A percentile compares a stretch with the other conserved stretches of the same genome.
Conservation (phyloP, 2,888 invertebrate genomes). For the Melanostoma scalare region DNA sequence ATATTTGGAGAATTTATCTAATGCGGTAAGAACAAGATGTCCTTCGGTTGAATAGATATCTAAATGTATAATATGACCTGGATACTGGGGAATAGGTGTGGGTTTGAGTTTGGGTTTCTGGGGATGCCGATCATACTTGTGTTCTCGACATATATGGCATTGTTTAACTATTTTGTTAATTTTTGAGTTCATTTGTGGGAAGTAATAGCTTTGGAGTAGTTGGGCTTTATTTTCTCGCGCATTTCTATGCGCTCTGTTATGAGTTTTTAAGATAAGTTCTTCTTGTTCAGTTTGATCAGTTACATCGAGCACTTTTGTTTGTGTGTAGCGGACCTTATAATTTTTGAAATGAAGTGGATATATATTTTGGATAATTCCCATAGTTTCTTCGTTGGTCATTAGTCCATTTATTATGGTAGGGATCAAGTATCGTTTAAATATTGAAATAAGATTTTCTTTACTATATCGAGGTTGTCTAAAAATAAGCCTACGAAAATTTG, state of each 20-base stretch:
- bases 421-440: constrained; percentile 8
- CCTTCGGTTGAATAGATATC: constrained; percentile 25
- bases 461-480: no score
- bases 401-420: constrained; percentile 31
- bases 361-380: constrained; percentile 47
- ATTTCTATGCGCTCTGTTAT: no score
- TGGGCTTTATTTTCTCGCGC: constrained; percentile 3
- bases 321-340: constrained; percentile 36
- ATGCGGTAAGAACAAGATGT: constrained; percentile 19
- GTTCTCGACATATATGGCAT: constrained; percentile 35
- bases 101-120: no score
- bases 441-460: neutral
- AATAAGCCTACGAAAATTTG: no score
- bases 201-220: constrained; percentile 45
- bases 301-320: constrained; percentile 28
- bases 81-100: neutral
- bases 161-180: constrained; percentile 41
- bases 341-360: constrained; percentile 36
- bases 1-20: constrained; percentile 55
- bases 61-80: constrained; percentile 30
- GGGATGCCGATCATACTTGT: constrained; percentile 20
- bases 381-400: constrained; percentile 24
- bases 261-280: neutral
- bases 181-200: constrained; percentile 56
- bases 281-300: constrained; percentile 37